Base-by-base conservation (phyloP, 2,113 vertebrate species). In the Gorsachius goisagi region DNA sequence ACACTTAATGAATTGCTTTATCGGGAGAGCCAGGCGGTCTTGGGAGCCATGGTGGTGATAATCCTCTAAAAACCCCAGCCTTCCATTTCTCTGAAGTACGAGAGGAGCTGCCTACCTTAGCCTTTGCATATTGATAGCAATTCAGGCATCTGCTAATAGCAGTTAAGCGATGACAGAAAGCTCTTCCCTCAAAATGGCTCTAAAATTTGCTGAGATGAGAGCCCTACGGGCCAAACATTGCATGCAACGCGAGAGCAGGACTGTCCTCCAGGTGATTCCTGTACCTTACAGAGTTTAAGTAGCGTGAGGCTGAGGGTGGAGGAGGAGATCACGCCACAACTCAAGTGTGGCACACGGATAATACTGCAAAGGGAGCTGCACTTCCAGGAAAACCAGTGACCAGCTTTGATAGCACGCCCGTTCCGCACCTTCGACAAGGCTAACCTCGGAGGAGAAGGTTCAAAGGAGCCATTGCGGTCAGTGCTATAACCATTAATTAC, bases 151-250 rank as follows among this genome's bases (percentile, higher is more conserved):
- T 3, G 1, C 12, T 26, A 8, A 11, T 5, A 21, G n/a, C 15
- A 60, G n/a, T 17, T 18, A 13, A 39, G 73, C 0, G 15, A 4
- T 35, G 72, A 20, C 35, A 13, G 12, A 27, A 37, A 84, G 52
- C 67, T 67, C 21, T 55, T 55, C 19, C 41, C n/a, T 41, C 27
- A 9, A 5, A 10, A 10, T 3, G 14, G 59, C 67, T 39, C 33
- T 50, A 30, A 32, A n/a, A n/a, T 28, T 17, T 15, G 23, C 27
- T 3, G 64, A 26, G 71, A 4, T 4, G 22, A 39, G 39, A 30
- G 55, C 68, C 28, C 41, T 6, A 4, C 39, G 13, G 73, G 1
- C n/a, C 9, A 4, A 22, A 5, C 18, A 1, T 5, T 7, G 8
- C 33, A 2, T 6, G 37, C 1, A 5, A 24, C 9, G 63, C 45